Evolutionary conservation across 2,888 invertebrate species (phyloP), one percentile per base, ranked within the genome.

Genomic region (Synergus umbraculus): DNA sequence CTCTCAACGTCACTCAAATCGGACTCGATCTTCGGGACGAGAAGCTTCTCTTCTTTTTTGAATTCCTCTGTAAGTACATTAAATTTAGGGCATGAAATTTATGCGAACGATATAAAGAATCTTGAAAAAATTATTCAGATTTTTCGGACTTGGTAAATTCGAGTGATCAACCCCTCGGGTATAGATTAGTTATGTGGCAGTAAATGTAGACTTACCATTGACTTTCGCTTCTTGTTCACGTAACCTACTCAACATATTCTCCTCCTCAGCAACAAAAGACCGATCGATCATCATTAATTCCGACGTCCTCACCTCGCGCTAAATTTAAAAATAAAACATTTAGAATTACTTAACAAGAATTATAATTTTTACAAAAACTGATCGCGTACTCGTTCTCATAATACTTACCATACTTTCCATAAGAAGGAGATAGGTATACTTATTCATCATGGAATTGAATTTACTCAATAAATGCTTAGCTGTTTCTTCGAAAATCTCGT

Each of bases 241-340:
- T 83, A 95, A 91, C 87, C 93, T 93, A 77, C 94, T 94, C 67
- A 96, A 92, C 80, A 95, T 94, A 82, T 93, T 93, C 85, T 95
- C 95, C 82, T 97, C 95, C 87, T 97, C 96, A 22, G 95, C 94
- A 67, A 96, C 94, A 89, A 96, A 95, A 91, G 96, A 93, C 79
- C 96, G 93, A 87, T 96, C 95, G 81, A 97, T 93, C 95, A 96
- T 96, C 93, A 96, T 95, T 80, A 95, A 91, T 91, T 97, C 97
- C 0, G 96, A 95, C 0, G 96, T 96, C 85, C 95, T 94, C 79
- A 95, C 95, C 87, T 94, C 94, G 77, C 95, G 93, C 96, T 96
- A 81, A 80, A 83, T 86, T 73, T 43, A 78, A 81, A 82, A 58
- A 58, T 54, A 78, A 18, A 78, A 65, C 12, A 73, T 37, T 37